Conservation (phyloP, 2,888 invertebrate genomes). For the Sipha maydis region DNA sequence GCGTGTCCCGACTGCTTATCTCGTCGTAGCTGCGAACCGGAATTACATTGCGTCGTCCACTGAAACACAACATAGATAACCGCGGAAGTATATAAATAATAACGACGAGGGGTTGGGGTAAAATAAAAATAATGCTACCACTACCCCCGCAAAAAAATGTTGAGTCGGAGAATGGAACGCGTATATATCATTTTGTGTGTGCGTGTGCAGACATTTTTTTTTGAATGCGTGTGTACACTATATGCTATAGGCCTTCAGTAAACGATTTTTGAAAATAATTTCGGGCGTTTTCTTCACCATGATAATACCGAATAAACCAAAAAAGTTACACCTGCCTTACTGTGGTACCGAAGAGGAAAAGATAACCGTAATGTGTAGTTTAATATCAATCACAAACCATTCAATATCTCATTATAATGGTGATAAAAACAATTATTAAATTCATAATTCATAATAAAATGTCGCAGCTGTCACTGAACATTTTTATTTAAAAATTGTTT, state of each 20-base stretch:
- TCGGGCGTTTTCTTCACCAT: no score
- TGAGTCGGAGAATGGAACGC: neutral
- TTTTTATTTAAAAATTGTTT: no score
- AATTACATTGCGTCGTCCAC: constrained; percentile 7
- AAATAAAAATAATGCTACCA: neutral
- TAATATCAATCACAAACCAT: no score
- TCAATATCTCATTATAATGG: no score
- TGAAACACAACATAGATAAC: constrained; percentile 44
- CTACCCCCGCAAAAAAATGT: neutral
- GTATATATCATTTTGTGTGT: neutral
- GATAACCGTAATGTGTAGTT: no score
- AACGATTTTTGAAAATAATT: neutral
- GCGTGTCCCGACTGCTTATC: constrained; percentile 53
- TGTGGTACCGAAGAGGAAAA: no score
- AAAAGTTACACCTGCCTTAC: no score
- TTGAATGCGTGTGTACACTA: neutral
- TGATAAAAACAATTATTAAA: no score
- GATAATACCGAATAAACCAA: no score
- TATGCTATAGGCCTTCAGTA: neutral
- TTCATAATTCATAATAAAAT: no score
- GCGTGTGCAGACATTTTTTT: neutral
- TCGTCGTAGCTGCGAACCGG: constrained; percentile 28
- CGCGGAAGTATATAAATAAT: constrained; percentile 43
- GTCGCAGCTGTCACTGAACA: no score
- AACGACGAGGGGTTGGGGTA: neutral